Evolutionary conservation across 2,888 invertebrate genomes (phyloP).

Genomic region (Notodonta ziczac): DNA sequence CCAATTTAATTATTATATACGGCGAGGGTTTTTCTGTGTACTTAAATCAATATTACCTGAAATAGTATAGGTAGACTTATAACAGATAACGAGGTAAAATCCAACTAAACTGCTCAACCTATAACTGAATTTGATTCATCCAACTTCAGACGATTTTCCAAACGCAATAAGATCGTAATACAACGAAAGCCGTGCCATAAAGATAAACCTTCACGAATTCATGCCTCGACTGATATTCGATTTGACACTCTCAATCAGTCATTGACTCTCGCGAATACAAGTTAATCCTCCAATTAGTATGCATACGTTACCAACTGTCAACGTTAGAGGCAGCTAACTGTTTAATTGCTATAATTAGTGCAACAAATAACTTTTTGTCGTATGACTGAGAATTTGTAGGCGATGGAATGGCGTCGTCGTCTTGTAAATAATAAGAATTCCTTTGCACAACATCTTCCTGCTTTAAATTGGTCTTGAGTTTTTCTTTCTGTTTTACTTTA

Average conservation of each 20-base stretch:
- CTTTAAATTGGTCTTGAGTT: neutral
- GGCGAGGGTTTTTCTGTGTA: too few species aligned
- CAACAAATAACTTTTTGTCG: constrained; percentile 1
- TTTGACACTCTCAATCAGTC: neutral
- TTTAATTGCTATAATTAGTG: constrained; percentile 6
- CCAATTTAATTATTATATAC: too few species aligned
- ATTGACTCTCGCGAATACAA: constrained; percentile 2
- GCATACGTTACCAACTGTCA: constrained; percentile 1
- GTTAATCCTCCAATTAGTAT: constrained; percentile 6
- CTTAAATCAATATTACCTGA: too few species aligned
- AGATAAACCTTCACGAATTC: neutral
- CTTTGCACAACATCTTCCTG: neutral
- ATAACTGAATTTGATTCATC: too few species aligned
- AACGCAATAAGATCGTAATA: neutral
- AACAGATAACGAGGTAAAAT: too few species aligned
- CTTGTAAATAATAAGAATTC: neutral
- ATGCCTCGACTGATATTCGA: neutral
- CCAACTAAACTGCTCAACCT: too few species aligned
- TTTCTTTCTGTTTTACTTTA: too few species aligned
- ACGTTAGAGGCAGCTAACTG: constrained; percentile 4
- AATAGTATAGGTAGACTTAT: too few species aligned
- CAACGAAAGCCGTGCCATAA: neutral
- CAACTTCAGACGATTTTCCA: too few species aligned
- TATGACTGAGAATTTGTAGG: neutral
- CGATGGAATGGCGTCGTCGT: neutral